Conservation (phyloP, 2,888 invertebrate genomes). For the Drosophila merina region DNA sequence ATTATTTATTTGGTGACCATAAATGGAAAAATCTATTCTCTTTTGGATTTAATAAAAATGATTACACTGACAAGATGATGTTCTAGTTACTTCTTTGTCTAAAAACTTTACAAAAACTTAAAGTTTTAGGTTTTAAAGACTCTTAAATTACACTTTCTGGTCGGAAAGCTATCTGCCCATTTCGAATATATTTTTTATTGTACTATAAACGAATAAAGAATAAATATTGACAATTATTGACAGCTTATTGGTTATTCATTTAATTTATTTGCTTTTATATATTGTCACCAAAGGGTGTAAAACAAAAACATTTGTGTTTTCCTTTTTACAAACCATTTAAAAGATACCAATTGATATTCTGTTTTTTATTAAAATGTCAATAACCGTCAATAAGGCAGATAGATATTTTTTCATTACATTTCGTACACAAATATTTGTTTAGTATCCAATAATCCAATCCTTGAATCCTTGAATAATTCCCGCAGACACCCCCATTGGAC, state of each 20-base stretch:
- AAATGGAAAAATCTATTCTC: constrained; percentile 9
- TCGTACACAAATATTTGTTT: not conserved
- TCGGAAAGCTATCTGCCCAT: not conserved
- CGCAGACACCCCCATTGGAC: constrained; percentile 20
- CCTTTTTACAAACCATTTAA: not conserved
- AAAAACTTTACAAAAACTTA: too few species aligned
- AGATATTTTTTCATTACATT: not conserved
- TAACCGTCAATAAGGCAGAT: not conserved
- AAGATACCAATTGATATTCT: not conserved
- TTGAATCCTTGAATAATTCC: constrained; percentile 15
- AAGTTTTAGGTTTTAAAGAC: too few species aligned
- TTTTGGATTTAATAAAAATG: constrained; percentile 16
- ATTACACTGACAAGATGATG: constrained; percentile 1
- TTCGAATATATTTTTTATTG: not conserved
- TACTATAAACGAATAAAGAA: not conserved
- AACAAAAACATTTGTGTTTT: not conserved
- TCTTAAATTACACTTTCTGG: too few species aligned
- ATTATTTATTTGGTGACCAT: constrained; percentile 24
- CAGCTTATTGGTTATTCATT: not conserved
- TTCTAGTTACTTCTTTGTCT: not conserved
- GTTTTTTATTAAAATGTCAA: not conserved
- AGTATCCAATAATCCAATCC: too few species aligned
- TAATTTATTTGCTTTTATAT: not conserved
- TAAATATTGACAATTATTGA: not conserved
- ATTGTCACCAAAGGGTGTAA: not conserved